Evolutionary conservation across 2,797 vertebrate species (phyloP), one percentile per base, ranked within the genome.

Genomic region (Taenioides sp.): DNA sequence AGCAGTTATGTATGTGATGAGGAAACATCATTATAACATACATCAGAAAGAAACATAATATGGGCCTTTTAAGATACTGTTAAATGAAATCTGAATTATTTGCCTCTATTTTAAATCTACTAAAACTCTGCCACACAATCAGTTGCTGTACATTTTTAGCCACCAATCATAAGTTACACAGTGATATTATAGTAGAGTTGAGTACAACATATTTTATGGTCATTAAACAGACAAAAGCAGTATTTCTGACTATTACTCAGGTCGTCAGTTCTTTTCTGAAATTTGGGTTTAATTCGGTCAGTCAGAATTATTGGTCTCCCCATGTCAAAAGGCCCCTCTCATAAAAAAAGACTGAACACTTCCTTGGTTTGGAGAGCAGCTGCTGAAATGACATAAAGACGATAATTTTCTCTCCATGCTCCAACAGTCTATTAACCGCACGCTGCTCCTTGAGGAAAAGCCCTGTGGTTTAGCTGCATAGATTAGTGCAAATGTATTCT

Each of bases 301-400:
- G 22, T 4, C 22, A 23, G n/a, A 57, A 23, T 23, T 78, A 76
- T 31, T 65, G 37, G 65, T 79, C 47, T 57, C 66, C 68, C 63
- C 71, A 58, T 64, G 65, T 72, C 5, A 31, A n/a, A 68, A 67
- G 73, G 63, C 68, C 74, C 76, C 73, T 73, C 72, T 69, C 47
- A 66, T 81, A 27, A 27, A 76, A 76, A 71, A 70, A 80, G 70
- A 86, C 72, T 76, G 73, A 88, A 81, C 70, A 69, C 82, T 80
- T 80, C 58, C 63, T 59, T 7, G 25, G 64, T 80, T 70, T 83
- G 65, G 70, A 63, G 52, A 78, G 78, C 86, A 88, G 84, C 84
- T 87, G 81, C 82, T 89, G 72, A 84, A 83, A 88, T 84, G 76
- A 85, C 81, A 80, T 80, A 79, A 81, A 87, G 85, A 86, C 83